Conservation (phyloP, 2,888 invertebrate species). For the Neria commutata region DNA sequence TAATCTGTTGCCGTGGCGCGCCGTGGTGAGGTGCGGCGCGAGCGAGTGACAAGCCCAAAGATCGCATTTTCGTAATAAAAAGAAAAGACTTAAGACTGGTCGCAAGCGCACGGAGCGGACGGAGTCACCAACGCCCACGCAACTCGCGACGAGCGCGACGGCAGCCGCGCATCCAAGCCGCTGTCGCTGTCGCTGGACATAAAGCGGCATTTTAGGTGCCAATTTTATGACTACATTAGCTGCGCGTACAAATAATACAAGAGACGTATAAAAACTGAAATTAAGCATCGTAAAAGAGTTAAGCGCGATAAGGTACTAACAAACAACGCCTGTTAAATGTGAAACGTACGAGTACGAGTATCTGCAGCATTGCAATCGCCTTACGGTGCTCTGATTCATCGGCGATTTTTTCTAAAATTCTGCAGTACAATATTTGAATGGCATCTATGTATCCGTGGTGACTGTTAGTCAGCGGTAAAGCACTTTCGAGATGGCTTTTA, state of each 20-base stretch:
- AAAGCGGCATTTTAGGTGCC: conserved; percentile 37
- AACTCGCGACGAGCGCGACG: neutral
- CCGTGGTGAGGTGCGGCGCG: neutral
- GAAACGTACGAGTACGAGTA: too few relatives aligned
- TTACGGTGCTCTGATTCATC: too few relatives aligned
- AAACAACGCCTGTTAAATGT: too few relatives aligned
- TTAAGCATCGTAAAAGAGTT: conserved; percentile 3
- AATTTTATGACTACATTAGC: conserved; percentile 54
- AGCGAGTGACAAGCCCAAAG: conserved; percentile 7
- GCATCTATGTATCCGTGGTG: too few relatives aligned
- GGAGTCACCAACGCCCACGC: conserved; percentile 34
- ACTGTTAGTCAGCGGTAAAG: too few relatives aligned
- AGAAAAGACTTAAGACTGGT: conserved; percentile 10
- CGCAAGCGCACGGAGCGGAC: conserved; percentile 24
- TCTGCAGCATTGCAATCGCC: too few relatives aligned
- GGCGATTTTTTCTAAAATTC: too few relatives aligned
- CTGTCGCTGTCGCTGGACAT: neutral
- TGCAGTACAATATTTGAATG: too few relatives aligned
- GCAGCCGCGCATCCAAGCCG: conserved; percentile 31
- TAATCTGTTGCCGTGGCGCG: conserved; percentile 13
- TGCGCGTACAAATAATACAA: conserved; percentile 2
- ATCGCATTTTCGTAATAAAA: conserved; percentile 18
- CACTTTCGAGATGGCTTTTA: too few relatives aligned
- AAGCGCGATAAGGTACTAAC: too few relatives aligned
- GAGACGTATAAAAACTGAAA: conserved; percentile 9